Evolutionary conservation across 2,113 vertebrate species (phyloP), one percentile per base, ranked within the genome.

Genomic region (Tinamus guttatus): DNA sequence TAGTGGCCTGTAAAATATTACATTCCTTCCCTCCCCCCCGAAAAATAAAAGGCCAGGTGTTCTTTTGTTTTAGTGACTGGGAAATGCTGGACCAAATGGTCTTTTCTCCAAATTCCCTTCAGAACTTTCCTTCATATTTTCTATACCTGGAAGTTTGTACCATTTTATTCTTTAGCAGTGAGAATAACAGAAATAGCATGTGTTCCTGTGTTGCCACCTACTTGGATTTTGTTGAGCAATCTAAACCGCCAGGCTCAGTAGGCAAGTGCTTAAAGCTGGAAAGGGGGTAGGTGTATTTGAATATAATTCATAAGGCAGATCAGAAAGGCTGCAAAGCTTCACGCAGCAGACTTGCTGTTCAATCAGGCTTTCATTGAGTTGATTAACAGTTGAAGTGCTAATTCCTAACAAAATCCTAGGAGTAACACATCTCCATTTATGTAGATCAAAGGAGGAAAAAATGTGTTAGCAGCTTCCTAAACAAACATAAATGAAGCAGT

Each of bases 131-230:
- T n/a, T n/a, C n/a, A n/a, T 49, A 4, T 95, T 93, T 95, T 92
- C 54, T 49, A 1, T 95, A 77, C 76, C 58, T 76, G 54, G 40
- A 87, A 95, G 28, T 86, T 95, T 74, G 69, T 95, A 81, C 92
- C 67, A 34, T 90, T 93, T 95, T 95, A 83, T 69, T 93, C 77
- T 94, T 93, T 74, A 85, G 70, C 88, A 59, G 52, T 69, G 51
- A 81, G 82, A 89, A 67, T 82, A 90, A 94, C 85, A 94, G 94
- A 93, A 97, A 96, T 96, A 96, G 92, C 54, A 58, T 76, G 81
- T 96, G 91, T 93, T 94, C 84, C 96, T 93, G 77, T 94, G 90
- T 94, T 96, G 93, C 90, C 95, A 96, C 96, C 93, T 96, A 95
- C 90, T 96, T 96, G 74, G 84, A 92, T 93, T 96, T 95, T 2